Evolutionary conservation across 2,113 vertebrate species (phyloP).

Genomic region (Phrynosoma platyrhinos): DNA sequence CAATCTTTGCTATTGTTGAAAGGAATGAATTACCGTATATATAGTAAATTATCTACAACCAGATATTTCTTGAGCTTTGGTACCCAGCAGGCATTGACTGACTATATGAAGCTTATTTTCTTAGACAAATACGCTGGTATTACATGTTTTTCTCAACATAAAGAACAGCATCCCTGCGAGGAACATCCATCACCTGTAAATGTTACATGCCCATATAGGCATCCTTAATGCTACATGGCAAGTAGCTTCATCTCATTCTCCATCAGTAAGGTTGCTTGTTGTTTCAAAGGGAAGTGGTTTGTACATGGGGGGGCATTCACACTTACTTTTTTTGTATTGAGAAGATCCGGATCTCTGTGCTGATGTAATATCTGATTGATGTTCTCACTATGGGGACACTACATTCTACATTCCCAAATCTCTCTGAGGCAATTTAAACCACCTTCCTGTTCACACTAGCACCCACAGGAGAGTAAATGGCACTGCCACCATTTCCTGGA

Average conservation of each 20-base stretch:
- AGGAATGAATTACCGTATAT: background rate
- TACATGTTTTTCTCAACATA: background rate
- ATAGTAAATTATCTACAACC: background rate
- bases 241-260: background rate
- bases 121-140: background rate
- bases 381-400: no score
- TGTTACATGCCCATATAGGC: background rate
- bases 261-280: background rate
- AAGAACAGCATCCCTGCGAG: background rate
- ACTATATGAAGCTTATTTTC: background rate
- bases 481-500: no score
- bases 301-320: no score
- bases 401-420: no score
- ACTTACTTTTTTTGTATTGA: no score
- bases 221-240: no score
- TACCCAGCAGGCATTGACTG: background rate
- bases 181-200: background rate
- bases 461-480: no score
- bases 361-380: no score
- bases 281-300: background rate
- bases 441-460: no score
- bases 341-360: no score
- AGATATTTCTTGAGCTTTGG: background rate
- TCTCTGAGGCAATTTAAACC: no score
- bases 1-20: background rate